Evolutionary conservation across 2,113 vertebrate genomes (phyloP).

Genomic region (Diadophis punctatus): DNA sequence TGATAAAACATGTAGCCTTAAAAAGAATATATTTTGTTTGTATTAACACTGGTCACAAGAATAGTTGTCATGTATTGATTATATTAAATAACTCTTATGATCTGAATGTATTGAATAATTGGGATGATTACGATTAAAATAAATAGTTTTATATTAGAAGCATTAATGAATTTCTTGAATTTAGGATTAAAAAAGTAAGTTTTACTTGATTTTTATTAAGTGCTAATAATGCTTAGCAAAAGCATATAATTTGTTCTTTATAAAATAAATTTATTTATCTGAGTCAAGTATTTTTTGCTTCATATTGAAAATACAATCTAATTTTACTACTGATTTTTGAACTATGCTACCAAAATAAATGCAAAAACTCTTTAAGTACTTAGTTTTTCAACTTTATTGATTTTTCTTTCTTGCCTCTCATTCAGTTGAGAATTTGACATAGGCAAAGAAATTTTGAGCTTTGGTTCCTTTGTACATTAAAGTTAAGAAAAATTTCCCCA

Average conservation of each 20-base stretch:
- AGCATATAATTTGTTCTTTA: constrained; percentile 30
- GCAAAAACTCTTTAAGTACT: not conserved
- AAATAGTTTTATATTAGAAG: not conserved
- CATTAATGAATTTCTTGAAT: not conserved
- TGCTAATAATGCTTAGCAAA: not conserved
- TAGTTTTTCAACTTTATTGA: not conserved
- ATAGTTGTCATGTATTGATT: not conserved
- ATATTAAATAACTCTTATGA: not conserved
- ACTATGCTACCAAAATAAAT: not conserved
- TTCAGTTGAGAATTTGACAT: not conserved
- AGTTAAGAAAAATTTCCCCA: not conserved
- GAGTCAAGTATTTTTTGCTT: constrained; percentile 30
- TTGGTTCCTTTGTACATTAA: not conserved
- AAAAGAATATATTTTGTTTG: constrained; percentile 21
- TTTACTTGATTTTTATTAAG: not conserved
- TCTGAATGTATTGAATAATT: not conserved
- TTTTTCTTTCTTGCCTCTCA: not conserved
- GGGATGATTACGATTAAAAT: not conserved
- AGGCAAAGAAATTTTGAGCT: not conserved
- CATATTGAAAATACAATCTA: not conserved
- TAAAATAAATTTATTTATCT: constrained; percentile 29
- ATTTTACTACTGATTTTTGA: not conserved
- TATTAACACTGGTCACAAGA: not conserved
- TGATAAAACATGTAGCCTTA: not conserved
- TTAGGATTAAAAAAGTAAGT: not conserved